These are phyloP conservation scores for Notamacropus eugenii DNA, from an alignment of 2,797 vertebrate genomes.

Conservation along the genomic window DNA sequence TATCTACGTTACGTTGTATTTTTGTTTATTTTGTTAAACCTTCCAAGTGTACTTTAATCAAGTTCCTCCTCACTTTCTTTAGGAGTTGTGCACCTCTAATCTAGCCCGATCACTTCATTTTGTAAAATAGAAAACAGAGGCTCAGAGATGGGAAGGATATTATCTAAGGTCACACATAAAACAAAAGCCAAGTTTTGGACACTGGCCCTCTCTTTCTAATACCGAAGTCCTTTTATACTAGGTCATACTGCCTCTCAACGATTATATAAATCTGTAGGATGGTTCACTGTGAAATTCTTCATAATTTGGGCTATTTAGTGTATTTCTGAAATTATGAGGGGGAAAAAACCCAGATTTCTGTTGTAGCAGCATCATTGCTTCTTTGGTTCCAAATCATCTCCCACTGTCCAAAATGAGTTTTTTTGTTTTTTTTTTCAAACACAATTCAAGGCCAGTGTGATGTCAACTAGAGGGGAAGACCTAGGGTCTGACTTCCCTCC, in stretches of 20 bases:
- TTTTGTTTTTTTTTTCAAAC: conserved; percentile 36
- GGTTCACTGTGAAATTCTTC: neutral
- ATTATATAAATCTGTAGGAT: neutral
- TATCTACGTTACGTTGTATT: neutral
- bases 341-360: conserved; percentile 9
- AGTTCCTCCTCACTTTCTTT: neutral
- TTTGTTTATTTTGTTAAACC: neutral
- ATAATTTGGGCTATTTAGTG: neutral
- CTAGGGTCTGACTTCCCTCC: conserved; percentile 25
- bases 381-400: conserved; percentile 12
- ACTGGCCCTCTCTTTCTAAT: neutral
- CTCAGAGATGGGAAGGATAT: neutral
- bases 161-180: neutral
- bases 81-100: neutral
- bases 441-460: conserved; percentile 29
- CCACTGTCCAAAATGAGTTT: neutral
- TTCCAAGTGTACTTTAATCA: neutral
- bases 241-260: neutral
- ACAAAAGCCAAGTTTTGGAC: neutral
- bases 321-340: neutral
- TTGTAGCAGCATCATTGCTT: neutral
- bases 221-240: neutral
- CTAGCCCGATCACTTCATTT: neutral
- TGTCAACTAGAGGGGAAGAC: conserved; percentile 61
- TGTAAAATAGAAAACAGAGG: neutral